A percentile compares a stretch with the other conserved stretches of the same genome.
Conservation (phyloP, 1,140 invertebrate genomes). For the Lethrus apterus region DNA sequence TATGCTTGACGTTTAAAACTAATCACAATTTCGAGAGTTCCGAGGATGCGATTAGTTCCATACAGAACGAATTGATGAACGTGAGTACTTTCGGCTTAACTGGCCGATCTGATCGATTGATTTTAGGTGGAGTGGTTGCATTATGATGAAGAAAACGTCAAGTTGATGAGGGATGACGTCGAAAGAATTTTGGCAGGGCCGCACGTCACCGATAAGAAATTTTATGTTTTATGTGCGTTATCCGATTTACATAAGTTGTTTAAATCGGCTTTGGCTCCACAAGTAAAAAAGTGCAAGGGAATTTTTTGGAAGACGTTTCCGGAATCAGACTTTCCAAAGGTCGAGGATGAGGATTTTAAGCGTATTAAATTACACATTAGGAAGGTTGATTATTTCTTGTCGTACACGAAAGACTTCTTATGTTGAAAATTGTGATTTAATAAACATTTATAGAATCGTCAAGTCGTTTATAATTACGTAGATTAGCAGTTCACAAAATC, state of each 20-base stretch:
- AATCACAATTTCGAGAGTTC: conserved; percentile 55
- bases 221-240: conserved; percentile 48
- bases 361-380: conserved; percentile 51
- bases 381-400: conserved; percentile 64
- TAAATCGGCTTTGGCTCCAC: conserved; percentile 36
- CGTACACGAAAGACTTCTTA: conserved; percentile 47
- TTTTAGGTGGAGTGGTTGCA: conserved; percentile 41
- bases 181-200: conserved; percentile 45
- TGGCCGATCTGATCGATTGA: neutral
- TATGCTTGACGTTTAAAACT: conserved; percentile 53
- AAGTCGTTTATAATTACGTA: no score
- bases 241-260: conserved; percentile 55
- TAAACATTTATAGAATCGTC: no score
- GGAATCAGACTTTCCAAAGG: conserved; percentile 41
- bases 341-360: conserved; percentile 46
- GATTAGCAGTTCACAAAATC: no score
- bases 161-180: conserved; percentile 40
- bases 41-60: conserved; percentile 52
- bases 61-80: conserved; percentile 49
- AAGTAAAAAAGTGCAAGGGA: conserved; percentile 35
- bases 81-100: conserved; percentile 38
- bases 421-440: no score
- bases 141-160: conserved; percentile 38
- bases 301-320: conserved; percentile 50
- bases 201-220: conserved; percentile 38